Base-by-base conservation (phyloP, 2,113 vertebrate species). In the Amphiprion ocellaris region DNA sequence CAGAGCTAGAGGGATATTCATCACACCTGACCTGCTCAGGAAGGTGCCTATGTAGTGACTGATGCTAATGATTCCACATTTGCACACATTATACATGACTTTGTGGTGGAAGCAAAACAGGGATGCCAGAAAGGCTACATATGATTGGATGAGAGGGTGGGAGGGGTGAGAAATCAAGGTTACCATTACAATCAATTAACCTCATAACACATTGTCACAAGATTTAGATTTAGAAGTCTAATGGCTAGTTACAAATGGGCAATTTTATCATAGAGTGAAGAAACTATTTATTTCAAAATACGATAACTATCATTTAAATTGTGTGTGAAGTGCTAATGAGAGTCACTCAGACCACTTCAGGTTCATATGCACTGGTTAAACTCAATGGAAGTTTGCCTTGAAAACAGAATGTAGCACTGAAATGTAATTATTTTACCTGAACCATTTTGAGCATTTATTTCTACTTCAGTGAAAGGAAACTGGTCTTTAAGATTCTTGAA, bases 1-100 rank as follows among this genome's bases (percentile, higher is more conserved):
- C 82, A 92, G 92, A 92, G 87, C 86, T 89, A 86, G 55, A 83
- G 76, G 86, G 85, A 86, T 82, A 88, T 74, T 90, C 92, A 89
- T 92, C 78, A 83, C 65, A 93, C 59, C 87, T 73, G 82, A 88
- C 77, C 83, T 69, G 63, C 55, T 44, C 62, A 66, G 10, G 67
- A 77, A 61, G 72, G 21, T 16, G 52, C 16, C 16, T 62, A 5
- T 49, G 64, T 9, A 2, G 39, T 62, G 83, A 87, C 19, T 14
- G 65, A 79, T 83, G 61, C 68, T 79, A 74, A 83, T 65, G 74
- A 80, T 39, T 30, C 10, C 72, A 81, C 26, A 61, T 72, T 24
- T 71, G 33, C 54, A 62, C 50, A 60, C 39, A 53, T 61, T 64
- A 21, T 21, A 24, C 24, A 28, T n/a, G 24, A 58, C 62, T 55